A percentile compares a stretch with the other conserved stretches of the same genome.
phyloP scores from a whole-genome alignment of 2,113 vertebrate species.

The Columba livia region DNA sequence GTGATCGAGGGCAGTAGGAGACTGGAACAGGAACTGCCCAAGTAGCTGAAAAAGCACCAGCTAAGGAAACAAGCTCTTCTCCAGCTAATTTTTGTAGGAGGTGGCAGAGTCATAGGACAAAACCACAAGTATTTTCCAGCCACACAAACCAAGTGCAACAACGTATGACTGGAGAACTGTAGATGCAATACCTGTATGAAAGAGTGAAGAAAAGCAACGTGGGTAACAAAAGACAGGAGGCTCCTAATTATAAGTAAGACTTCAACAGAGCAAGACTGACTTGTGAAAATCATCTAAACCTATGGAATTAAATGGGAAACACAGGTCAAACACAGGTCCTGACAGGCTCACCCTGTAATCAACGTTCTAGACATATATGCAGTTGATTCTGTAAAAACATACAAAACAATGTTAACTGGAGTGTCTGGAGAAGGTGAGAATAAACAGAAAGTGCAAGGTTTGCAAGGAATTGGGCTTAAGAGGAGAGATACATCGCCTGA shows the following conservation, averaged over 20 bases:
- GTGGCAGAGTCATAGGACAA: background rate
- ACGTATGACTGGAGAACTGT: background rate
- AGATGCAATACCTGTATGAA: background rate
- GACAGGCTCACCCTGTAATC: background rate
- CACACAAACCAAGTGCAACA: background rate
- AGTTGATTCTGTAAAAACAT: background rate
- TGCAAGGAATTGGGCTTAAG: background rate
- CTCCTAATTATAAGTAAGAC: background rate
- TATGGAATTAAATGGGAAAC: background rate
- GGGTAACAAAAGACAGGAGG: background rate
- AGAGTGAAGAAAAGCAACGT: background rate
- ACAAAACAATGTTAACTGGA: background rate
- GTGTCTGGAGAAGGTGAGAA: background rate
- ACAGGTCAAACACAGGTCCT: background rate
- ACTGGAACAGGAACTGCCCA: background rate
- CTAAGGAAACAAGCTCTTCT: background rate
- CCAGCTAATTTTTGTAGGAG: background rate
- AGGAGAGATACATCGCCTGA: background rate
- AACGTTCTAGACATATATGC: background rate
- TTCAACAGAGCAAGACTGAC: background rate
- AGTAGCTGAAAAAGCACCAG: background rate
- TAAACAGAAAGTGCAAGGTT: background rate
- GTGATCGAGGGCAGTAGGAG: background rate
- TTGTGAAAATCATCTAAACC: background rate
- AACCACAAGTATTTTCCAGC: background rate